phyloP scores from a whole-genome alignment of 2,888 invertebrate species.

The Nesidiocoris tenuis region DNA sequence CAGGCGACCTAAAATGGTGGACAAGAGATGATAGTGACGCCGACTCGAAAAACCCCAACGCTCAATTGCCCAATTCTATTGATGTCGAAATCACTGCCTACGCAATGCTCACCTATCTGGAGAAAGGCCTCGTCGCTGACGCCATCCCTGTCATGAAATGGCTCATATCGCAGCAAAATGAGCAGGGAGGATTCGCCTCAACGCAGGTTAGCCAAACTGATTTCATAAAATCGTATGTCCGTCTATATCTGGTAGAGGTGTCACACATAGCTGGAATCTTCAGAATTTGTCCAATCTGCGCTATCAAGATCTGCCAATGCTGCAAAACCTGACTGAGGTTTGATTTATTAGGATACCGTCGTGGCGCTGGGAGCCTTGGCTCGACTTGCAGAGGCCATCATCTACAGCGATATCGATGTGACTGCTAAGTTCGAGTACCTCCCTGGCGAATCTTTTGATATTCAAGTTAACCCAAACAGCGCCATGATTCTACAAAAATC shows the following conservation, averaged over 20 bases:
- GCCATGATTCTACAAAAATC: conserved; percentile 79
- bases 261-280: no score
- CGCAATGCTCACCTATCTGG: conserved; percentile 69
- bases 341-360: conserved; percentile 73
- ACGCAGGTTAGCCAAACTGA: conserved; percentile 65
- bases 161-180: conserved; percentile 70
- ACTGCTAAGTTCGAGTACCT: conserved; percentile 60
- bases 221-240: no score
- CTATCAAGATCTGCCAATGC: no score
- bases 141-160: conserved; percentile 69
- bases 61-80: conserved; percentile 65
- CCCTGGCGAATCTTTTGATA: conserved; percentile 52
- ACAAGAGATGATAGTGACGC: conserved; percentile 61
- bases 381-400: conserved; percentile 63
- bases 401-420: conserved; percentile 59
- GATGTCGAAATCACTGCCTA: conserved; percentile 89
- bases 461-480: conserved; percentile 73
- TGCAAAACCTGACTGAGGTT: no score
- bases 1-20: conserved; percentile 69
- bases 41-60: conserved; percentile 67
- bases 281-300: no score
- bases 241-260: no score
- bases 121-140: conserved; percentile 58
- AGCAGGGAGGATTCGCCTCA: conserved; percentile 69
- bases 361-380: conserved; percentile 71